Evolutionary conservation across 2,113 vertebrate species (phyloP).

Genomic region (Fregetta grallaria): DNA sequence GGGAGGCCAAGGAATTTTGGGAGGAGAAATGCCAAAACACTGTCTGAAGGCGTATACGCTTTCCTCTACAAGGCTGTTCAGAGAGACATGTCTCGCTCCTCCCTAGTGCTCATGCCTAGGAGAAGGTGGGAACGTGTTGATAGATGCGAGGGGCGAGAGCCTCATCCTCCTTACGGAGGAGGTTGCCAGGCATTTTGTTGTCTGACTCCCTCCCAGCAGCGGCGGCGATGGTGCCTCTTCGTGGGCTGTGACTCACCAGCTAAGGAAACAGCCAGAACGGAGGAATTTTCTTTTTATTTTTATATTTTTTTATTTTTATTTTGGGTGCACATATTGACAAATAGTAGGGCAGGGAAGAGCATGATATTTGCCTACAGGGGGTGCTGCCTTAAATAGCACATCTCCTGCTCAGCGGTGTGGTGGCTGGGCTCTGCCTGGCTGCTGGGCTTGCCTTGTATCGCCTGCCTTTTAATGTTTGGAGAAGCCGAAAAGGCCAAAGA

Average conservation of each 20-base stretch:
- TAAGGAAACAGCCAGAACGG: background rate
- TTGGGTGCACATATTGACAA: background rate
- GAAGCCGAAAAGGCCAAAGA: background rate
- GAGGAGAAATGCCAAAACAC: background rate
- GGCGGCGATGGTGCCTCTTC: background rate
- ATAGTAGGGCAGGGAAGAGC: background rate
- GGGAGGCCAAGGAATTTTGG: background rate
- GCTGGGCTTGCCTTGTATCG: background rate
- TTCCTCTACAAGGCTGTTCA: background rate
- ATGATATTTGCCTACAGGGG: background rate
- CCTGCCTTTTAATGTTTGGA: background rate
- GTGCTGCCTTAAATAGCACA: background rate
- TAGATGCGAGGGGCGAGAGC: background rate
- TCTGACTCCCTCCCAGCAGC: background rate
- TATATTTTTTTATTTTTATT: background rate
- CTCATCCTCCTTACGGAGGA: background rate
- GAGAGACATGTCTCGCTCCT: background rate
- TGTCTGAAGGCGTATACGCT: fast-evolving
- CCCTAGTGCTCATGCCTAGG: fast-evolving
- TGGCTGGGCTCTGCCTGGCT: background rate
- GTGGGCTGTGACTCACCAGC: background rate
- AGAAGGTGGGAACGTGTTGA: background rate
- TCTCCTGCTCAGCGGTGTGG: background rate
- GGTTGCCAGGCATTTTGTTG: background rate
- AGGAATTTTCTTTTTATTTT: background rate